Conservation (phyloP, 2,113 vertebrate genomes). For the Oceanites oceanicus region DNA sequence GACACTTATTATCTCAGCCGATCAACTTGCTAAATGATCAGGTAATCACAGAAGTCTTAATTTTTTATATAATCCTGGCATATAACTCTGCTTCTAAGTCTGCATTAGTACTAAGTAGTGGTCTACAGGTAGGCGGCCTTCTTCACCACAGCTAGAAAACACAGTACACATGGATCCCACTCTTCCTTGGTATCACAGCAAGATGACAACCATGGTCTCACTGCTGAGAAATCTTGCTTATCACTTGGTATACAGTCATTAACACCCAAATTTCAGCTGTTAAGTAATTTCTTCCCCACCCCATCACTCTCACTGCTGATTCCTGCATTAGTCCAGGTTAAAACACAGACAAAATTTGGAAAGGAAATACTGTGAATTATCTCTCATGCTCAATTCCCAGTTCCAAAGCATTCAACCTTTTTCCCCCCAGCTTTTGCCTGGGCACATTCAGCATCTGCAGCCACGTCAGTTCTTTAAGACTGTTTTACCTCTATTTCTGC, state of each 20-base stretch:
- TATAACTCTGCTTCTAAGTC: not conserved
- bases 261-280: not conserved
- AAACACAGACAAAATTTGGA: not conserved
- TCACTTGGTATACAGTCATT: not conserved
- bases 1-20: not conserved
- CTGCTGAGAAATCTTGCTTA: not conserved
- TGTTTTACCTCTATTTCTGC: conserved; percentile 93
- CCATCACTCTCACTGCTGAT: not conserved
- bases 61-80: not conserved
- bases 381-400: not conserved
- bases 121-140: not conserved
- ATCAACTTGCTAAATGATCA: not conserved
- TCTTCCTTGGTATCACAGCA: not conserved
- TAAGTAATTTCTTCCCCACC: not conserved
- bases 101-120: not conserved
- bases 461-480: not conserved
- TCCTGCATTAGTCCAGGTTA: not conserved
- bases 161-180: not conserved
- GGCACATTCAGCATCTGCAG: not conserved
- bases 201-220: not conserved
- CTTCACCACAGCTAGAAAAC: not conserved
- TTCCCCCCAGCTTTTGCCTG: not conserved
- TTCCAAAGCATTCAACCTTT: not conserved
- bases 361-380: not conserved
- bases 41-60: not conserved